phyloP scores from a whole-genome alignment of 2,888 invertebrate genomes.

The Thalpophila matura region DNA sequence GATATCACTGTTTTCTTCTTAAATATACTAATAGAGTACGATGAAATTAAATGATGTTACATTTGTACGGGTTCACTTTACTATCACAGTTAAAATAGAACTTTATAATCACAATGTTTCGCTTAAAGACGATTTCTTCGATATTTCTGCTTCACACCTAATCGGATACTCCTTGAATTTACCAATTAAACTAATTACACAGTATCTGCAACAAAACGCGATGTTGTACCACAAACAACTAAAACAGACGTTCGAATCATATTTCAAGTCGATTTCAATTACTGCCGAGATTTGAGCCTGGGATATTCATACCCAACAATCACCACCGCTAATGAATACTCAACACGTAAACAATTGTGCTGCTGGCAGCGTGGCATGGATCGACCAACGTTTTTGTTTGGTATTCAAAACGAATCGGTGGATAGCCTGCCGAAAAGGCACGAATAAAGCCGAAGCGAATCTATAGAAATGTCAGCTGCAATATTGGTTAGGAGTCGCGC shows the following conservation, averaged over 20 bases:
- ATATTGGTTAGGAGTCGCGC: conserved; percentile 47
- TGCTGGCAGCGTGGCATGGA: conserved; percentile 38
- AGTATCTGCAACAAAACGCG: not conserved
- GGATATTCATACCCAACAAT: conserved; percentile 48
- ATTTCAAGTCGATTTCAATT: conserved; percentile 54
- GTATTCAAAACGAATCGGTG: conserved; percentile 41
- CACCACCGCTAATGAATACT: conserved; percentile 52
- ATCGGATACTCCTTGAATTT: not conserved
- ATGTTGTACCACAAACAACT: not conserved
- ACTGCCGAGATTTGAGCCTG: conserved; percentile 17
- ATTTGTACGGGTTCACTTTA: not conserved
- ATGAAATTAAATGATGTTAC: not conserved
- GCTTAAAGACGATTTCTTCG: not conserved
- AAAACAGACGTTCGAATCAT: conserved; percentile 41
- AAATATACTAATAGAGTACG: not conserved
- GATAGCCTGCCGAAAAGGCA: conserved; percentile 34
- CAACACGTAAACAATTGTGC: conserved; percentile 49
- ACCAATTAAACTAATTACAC: not conserved
- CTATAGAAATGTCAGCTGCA: conserved; percentile 61
- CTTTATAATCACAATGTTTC: not conserved
- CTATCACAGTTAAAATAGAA: not conserved
- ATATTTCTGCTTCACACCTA: not conserved
- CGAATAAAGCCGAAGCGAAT: conserved; percentile 40
- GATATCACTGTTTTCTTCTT: not conserved
- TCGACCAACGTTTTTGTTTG: conserved; percentile 57